Evolutionary conservation across 2,888 invertebrate species (phyloP), one percentile per base, ranked within the genome.

Genomic region (Bombylius major): DNA sequence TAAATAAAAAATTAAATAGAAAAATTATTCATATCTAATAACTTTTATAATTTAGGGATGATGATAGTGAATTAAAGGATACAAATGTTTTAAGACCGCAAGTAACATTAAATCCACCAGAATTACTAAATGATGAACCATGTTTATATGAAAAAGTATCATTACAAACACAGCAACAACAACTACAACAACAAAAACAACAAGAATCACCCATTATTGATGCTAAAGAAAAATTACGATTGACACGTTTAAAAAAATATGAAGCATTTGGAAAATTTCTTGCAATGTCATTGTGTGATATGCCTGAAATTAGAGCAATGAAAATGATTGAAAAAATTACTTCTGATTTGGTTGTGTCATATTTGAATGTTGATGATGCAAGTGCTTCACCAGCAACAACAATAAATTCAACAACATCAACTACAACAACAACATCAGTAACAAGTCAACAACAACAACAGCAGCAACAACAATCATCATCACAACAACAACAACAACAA

Each of bases 261-360:
- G 62, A 65, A 61, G 70, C 73, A 48, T 75, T 74, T 61, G 74
- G 74, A 32, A 68, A 70, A 58, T 75, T 74, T 58, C 62, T 75
- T 50, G 64, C 69, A 4, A 68, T 70, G 12, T 70, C 72, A 8
- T 59, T 75, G 12, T 62, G 66, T 53, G 73, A 74, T 50, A 63
- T 75, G 61, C 68, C 71, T 6, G 65, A 67, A 23, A 58, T 64
- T 11, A 63, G 63, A 47, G 71, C 73, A 34, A 61, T 73, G 56
- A 65, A 66, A 32, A 59, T 74, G 56, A 66, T 74, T 4, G 70
- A 70, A 48, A 71, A 69, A 60, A 71, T 74, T 61, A 72, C 73
- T 33, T 65, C 67, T 23, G 72, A 72, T 55, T 57, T 72, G 56
- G 71, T 73, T 7, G 66, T 66, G 58, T 66, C 67, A 7, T 56